Evolutionary conservation across 2,113 vertebrate species (phyloP).

Genomic region (Erpornis zantholeuca): DNA sequence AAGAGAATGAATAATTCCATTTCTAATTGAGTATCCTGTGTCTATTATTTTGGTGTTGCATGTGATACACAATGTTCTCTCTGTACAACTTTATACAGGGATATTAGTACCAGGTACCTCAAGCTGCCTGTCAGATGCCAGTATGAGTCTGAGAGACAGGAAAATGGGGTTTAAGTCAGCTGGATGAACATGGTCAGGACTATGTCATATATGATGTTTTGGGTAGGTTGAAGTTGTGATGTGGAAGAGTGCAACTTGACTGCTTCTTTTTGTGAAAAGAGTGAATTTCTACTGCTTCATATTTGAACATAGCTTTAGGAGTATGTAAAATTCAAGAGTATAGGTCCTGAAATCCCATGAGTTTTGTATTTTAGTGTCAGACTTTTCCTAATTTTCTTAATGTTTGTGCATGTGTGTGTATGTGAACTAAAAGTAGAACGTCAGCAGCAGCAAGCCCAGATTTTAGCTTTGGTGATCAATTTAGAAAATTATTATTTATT

Average conservation of each 20-base stretch:
- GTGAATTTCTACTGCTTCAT: neutral
- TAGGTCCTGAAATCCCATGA: neutral
- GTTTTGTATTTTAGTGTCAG: neutral
- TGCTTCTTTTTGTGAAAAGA: neutral
- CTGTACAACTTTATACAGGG: neutral
- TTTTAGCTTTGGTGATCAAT: neutral
- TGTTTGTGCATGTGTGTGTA: neutral
- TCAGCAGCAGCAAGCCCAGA: neutral
- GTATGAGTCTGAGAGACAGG: neutral
- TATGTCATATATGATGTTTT: neutral
- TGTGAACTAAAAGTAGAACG: neutral
- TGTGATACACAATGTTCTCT: neutral
- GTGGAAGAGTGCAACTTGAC: neutral
- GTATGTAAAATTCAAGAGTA: neutral
- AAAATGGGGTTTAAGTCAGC: neutral
- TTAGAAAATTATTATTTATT: slow-evolving; percentile 13
- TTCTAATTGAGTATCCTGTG: neutral
- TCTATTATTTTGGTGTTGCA: neutral
- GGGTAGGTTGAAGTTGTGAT: neutral
- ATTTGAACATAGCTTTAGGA: neutral
- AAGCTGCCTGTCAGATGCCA: neutral
- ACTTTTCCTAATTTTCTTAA: neutral
- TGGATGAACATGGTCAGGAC: neutral
- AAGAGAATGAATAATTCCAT: neutral
- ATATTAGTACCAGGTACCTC: neutral